Evolutionary conservation across 2,888 invertebrate species (phyloP).

Genomic region (Frankliniella fusca): DNA sequence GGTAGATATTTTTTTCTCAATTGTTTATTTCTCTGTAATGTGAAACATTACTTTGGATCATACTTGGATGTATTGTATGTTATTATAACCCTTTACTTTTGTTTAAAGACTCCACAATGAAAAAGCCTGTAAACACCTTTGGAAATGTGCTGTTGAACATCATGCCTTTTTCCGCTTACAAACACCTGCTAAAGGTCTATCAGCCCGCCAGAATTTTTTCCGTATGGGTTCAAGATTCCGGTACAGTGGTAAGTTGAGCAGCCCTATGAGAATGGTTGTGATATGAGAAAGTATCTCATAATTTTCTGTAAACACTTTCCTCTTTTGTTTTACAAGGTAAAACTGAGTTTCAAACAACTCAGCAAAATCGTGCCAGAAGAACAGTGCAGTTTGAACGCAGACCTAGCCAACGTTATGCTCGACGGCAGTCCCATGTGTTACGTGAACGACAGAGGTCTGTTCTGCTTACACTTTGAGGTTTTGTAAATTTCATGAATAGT

Average conservation of each 20-base stretch:
- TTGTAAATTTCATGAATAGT: background rate
- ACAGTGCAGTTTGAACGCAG: slow-evolving; percentile 95
- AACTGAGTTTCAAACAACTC: slow-evolving; percentile 96
- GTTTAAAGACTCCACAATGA: slow-evolving; percentile 75
- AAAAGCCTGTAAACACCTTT: slow-evolving; percentile 97
- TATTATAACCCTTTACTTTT: background rate
- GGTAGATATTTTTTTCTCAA: slow-evolving; percentile 46
- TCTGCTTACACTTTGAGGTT: background rate
- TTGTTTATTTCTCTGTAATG: slow-evolving; percentile 28
- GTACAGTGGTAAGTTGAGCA: slow-evolving; percentile 54
- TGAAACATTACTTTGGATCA: background rate
- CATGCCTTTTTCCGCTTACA: slow-evolving; percentile 97
- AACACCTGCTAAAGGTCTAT: slow-evolving; percentile 81
- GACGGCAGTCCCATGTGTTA: slow-evolving; percentile 83
- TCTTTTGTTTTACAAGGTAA: slow-evolving; percentile 64
- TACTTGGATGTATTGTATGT: slow-evolving; percentile 3
- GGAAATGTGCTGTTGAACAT: slow-evolving; percentile 99
- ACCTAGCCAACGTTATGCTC: slow-evolving; percentile 93
- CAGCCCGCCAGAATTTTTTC: slow-evolving; percentile 91
- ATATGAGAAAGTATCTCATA: background rate
- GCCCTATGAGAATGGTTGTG: background rate
- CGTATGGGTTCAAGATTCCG: slow-evolving; percentile 97
- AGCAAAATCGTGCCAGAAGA: slow-evolving; percentile 80
- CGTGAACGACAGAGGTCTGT: slow-evolving; percentile 69
- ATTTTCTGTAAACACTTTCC: background rate